These are phyloP conservation scores for Daboia siamensis DNA, from an alignment of 2,113 vertebrate genomes.

Conservation along the genomic window DNA sequence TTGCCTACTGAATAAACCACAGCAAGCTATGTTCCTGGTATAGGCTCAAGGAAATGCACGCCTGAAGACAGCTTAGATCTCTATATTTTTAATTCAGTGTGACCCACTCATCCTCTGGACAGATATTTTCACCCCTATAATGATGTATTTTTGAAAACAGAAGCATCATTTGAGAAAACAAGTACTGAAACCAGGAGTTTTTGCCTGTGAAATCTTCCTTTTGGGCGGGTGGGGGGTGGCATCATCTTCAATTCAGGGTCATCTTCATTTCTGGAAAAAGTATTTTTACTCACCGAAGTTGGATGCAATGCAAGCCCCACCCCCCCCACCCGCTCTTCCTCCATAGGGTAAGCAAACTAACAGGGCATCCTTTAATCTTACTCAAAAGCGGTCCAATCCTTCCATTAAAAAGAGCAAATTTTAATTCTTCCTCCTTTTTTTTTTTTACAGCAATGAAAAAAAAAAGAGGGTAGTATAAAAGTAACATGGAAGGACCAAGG, in stretches of 20 bases:
- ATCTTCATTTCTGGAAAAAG: neutral
- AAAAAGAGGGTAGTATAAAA: neutral
- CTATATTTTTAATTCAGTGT: neutral
- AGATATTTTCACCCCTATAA: neutral
- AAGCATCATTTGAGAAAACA: neutral
- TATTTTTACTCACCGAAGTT: neutral
- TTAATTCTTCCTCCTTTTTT: neutral
- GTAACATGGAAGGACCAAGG: conserved; percentile 7
- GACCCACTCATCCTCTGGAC: neutral
- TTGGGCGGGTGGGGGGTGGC: neutral
- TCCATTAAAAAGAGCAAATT: conserved; percentile 2
- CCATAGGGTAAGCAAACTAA: neutral
- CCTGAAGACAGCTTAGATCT: neutral
- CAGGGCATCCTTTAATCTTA: neutral
- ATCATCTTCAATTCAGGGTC: neutral
- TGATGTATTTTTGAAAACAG: neutral
- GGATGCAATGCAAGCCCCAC: neutral
- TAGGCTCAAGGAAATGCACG: neutral
- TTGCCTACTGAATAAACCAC: neutral
- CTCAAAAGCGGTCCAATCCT: neutral
- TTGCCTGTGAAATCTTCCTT: neutral
- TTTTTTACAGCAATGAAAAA: neutral
- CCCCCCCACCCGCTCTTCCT: neutral
- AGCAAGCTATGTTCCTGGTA: neutral
- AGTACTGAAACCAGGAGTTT: neutral